These are phyloP conservation scores for Aethina tumida DNA, from an alignment of 1,140 invertebrate genomes.

Conservation along the genomic window DNA sequence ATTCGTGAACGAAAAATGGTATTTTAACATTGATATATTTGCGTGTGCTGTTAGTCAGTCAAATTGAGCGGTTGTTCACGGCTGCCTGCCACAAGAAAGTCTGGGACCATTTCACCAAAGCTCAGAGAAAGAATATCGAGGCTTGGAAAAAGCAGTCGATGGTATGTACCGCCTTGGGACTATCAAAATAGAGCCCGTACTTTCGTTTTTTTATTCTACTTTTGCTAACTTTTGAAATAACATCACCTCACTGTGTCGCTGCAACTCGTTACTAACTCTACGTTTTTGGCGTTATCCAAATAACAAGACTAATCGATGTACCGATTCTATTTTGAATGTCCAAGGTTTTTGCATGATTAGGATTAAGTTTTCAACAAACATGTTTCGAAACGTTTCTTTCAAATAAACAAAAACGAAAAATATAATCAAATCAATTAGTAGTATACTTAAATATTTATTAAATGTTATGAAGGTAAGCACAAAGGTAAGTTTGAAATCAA, in stretches of 20 bases:
- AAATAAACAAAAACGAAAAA: no score
- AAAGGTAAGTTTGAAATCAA: no score
- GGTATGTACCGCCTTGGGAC: constrained; percentile 61
- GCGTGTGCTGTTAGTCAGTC: constrained; percentile 71
- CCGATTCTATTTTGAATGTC: constrained; percentile 7
- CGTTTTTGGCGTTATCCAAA: background rate
- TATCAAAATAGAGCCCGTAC: constrained; percentile 6
- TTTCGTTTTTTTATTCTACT: background rate
- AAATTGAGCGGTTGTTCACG: constrained; percentile 93
- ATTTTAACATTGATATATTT: constrained; percentile 24
- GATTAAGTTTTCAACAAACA: no score
- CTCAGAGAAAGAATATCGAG: constrained; percentile 95
- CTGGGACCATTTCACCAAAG: constrained; percentile 99
- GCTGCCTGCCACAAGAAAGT: constrained; percentile 93
- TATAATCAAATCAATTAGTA: no score
- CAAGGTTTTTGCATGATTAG: constrained; percentile 14
- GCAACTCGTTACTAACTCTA: constrained; percentile 1
- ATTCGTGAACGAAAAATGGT: constrained; percentile 4
- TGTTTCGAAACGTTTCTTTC: no score
- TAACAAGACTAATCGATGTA: background rate
- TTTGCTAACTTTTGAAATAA: background rate
- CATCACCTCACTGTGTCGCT: background rate
- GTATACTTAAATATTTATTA: no score
- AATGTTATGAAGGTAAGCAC: no score
- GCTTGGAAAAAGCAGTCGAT: constrained; percentile 93